phyloP scores from a whole-genome alignment of 2,888 invertebrate genomes.

The Chamaedrilus cognettii region DNA sequence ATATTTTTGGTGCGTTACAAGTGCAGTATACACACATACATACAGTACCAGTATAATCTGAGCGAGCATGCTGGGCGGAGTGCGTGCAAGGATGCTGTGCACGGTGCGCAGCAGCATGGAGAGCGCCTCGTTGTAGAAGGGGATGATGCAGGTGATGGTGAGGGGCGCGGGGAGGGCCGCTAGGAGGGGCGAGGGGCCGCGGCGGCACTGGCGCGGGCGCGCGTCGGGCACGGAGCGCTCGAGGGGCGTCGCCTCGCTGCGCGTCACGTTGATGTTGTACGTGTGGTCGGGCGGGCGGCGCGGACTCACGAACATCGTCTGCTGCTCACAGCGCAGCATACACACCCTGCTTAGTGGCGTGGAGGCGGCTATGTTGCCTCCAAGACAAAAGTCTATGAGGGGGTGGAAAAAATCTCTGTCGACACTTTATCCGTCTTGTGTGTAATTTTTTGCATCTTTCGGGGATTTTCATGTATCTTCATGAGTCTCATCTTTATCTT shows the following conservation, averaged over 20 bases:
- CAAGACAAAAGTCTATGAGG: too few species aligned
- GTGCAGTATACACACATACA: too few species aligned
- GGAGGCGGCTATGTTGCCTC: too few species aligned
- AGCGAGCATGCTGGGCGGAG: constrained; percentile 37
- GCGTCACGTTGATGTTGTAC: constrained; percentile 42
- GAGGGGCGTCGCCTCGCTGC: constrained; percentile 35
- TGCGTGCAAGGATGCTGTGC: constrained; percentile 37
- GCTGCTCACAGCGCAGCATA: too few species aligned
- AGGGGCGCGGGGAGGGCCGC: constrained; percentile 32
- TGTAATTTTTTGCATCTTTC: too few species aligned
- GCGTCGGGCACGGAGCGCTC: constrained; percentile 37
- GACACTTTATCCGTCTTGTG: too few species aligned
- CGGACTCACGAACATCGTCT: constrained; percentile 31
- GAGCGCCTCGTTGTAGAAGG: constrained; percentile 47
- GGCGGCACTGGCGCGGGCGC: constrained; percentile 28
- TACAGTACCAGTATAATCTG: constrained; percentile 20
- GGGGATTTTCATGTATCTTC: too few species aligned
- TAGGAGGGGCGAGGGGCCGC: constrained; percentile 23
- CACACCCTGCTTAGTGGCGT: too few species aligned
- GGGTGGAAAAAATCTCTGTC: too few species aligned
- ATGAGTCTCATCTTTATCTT: too few species aligned
- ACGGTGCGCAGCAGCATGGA: constrained; percentile 53
- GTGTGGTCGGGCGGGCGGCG: constrained; percentile 36
- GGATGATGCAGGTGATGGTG: constrained; percentile 39
- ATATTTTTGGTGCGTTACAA: too few species aligned